A percentile compares a stretch with the other conserved stretches of the same genome.
phyloP scores from a whole-genome alignment of 1,140 invertebrate species.

The Drosophila biarmipes region DNA sequence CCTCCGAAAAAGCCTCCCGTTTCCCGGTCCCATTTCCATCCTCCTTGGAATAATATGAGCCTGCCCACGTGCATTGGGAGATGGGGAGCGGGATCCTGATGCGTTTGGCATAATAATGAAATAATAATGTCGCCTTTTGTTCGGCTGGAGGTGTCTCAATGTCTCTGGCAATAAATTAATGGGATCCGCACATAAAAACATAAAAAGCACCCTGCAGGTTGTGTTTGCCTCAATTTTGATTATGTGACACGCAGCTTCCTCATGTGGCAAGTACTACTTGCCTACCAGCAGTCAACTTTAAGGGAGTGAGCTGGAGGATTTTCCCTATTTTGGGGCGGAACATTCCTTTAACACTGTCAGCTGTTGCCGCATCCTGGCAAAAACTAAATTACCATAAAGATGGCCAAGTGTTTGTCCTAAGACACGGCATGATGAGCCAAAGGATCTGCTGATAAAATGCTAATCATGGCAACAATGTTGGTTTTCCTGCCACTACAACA shows the following conservation, averaged over 20 bases:
- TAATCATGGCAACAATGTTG: conserved; percentile 75
- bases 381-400: conserved; percentile 74
- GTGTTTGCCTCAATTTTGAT: conserved; percentile 56
- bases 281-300: conserved; percentile 51
- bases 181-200: conserved; percentile 67
- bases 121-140: conserved; percentile 83
- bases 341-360: conserved; percentile 49
- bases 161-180: conserved; percentile 77
- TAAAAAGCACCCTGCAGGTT: conserved; percentile 68
- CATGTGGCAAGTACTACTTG: conserved; percentile 33
- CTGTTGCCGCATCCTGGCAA: conserved; percentile 62
- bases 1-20: conserved; percentile 9
- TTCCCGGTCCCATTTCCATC: background rate
- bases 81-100: conserved; percentile 41
- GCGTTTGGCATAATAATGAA: conserved; percentile 83
- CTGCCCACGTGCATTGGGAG: conserved; percentile 33
- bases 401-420: conserved; percentile 57
- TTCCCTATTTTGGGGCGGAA: background rate
- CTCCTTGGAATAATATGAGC: conserved; percentile 35
- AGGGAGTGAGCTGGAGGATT: conserved; percentile 2
- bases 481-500: conserved; percentile 31
- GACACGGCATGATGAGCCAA: conserved; percentile 60
- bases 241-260: conserved; percentile 56
- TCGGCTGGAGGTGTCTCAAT: conserved; percentile 70
- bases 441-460: conserved; percentile 76